Conservation (phyloP, 2,113 vertebrate genomes). For the Colinus virginianus region DNA sequence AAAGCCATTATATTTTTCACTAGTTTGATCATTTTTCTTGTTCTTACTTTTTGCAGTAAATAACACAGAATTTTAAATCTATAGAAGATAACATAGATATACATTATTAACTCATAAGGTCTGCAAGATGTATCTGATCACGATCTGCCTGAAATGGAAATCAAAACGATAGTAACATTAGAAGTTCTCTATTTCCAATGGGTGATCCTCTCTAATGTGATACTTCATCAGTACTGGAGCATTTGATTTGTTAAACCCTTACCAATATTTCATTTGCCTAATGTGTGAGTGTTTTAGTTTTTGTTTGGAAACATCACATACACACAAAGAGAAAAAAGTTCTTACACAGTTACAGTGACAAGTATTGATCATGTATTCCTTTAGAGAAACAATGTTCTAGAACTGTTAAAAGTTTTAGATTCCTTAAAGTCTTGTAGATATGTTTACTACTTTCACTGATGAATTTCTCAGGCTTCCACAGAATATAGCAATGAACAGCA, state of each 20-base stretch:
- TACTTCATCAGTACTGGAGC: background rate
- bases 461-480: background rate
- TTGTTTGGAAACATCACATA: background rate
- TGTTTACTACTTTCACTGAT: background rate
- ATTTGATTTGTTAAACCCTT: background rate
- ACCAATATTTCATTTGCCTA: conserved; percentile 1
- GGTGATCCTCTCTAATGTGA: background rate
- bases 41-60: background rate
- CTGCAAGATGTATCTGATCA: background rate
- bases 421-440: background rate
- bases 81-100: background rate
- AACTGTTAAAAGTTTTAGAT: background rate
- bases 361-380: background rate
- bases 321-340: background rate
- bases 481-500: background rate
- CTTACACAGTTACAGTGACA: background rate
- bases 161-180: background rate
- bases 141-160: background rate
- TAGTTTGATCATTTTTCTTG: background rate
- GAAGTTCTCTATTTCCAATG: background rate
- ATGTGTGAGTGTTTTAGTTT: background rate
- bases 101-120: background rate
- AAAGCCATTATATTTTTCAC: background rate
- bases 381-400: background rate
- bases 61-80: background rate